Evolutionary conservation across 2,888 invertebrate genomes (phyloP).

Genomic region (Callyntrura sp.): DNA sequence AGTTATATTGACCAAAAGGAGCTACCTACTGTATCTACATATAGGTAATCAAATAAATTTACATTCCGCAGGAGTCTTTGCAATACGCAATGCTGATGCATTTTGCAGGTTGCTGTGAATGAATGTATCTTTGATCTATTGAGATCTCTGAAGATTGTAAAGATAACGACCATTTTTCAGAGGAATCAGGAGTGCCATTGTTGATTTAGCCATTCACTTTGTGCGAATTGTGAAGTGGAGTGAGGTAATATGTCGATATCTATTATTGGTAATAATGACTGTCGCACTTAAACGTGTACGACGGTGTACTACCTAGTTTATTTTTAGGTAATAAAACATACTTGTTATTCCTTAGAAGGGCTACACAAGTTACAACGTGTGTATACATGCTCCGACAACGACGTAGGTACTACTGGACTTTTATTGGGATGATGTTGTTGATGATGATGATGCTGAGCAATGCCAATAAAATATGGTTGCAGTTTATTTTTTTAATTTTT

Average conservation of each 20-base stretch:
- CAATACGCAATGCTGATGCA: too few species aligned
- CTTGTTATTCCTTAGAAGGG: too few species aligned
- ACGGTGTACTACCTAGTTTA: too few species aligned
- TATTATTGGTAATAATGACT: slow-evolving; percentile 45
- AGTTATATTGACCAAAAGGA: slow-evolving; percentile 41
- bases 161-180: slow-evolving; percentile 26
- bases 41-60: slow-evolving; percentile 13
- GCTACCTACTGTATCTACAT: too few species aligned
- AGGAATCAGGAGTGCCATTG: slow-evolving; percentile 33
- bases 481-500: slow-evolving; percentile 28
- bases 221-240: slow-evolving; percentile 24
- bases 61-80: too few species aligned
- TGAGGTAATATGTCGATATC: slow-evolving; percentile 49
- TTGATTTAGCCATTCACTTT: slow-evolving; percentile 41
- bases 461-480: background rate
- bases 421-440: too few species aligned
- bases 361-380: too few species aligned
- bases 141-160: slow-evolving; percentile 39
- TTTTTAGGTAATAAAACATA: too few species aligned
- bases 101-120: too few species aligned
- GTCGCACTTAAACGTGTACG: background rate
- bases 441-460: background rate
- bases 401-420: too few species aligned
- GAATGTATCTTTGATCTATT: slow-evolving; percentile 16
- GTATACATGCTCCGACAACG: too few species aligned